Evolutionary conservation across 2,888 invertebrate species (phyloP).

Genomic region (Leptopterna dolabrata): DNA sequence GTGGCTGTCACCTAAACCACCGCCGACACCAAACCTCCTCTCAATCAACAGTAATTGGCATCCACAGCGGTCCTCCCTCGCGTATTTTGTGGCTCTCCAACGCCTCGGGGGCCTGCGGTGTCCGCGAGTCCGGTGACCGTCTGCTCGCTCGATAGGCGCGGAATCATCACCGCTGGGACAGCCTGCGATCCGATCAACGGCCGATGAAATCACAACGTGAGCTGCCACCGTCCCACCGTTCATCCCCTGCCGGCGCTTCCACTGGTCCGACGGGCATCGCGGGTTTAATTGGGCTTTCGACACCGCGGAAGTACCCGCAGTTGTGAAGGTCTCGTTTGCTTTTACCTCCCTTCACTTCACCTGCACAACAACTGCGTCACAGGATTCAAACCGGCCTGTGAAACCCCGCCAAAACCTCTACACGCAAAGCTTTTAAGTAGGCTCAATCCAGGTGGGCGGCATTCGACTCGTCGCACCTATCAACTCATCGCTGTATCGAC

Average conservation of each 20-base stretch:
- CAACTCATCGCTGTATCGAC: too few species aligned
- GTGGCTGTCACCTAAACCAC: background rate
- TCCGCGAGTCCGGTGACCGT: background rate
- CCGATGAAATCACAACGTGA: background rate
- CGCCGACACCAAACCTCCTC: background rate
- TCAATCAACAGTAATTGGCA: background rate
- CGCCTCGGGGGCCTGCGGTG: background rate
- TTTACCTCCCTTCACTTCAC: too few species aligned
- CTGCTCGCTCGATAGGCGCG: background rate
- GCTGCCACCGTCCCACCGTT: background rate
- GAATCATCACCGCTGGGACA: background rate
- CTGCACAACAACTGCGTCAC: too few species aligned
- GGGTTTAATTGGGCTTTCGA: background rate
- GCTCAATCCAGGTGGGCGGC: too few species aligned
- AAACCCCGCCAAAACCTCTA: too few species aligned
- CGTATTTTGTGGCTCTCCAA: background rate
- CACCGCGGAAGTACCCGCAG: background rate
- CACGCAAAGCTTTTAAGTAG: too few species aligned
- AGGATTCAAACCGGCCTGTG: too few species aligned
- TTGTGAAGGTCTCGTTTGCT: too few species aligned
- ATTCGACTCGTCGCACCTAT: too few species aligned
- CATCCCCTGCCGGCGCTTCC: background rate
- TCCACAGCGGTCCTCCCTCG: background rate
- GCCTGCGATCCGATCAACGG: background rate
- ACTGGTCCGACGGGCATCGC: background rate